Evolutionary conservation across 2,888 invertebrate genomes (phyloP).

Genomic region (Phrixothrix hirtus): DNA sequence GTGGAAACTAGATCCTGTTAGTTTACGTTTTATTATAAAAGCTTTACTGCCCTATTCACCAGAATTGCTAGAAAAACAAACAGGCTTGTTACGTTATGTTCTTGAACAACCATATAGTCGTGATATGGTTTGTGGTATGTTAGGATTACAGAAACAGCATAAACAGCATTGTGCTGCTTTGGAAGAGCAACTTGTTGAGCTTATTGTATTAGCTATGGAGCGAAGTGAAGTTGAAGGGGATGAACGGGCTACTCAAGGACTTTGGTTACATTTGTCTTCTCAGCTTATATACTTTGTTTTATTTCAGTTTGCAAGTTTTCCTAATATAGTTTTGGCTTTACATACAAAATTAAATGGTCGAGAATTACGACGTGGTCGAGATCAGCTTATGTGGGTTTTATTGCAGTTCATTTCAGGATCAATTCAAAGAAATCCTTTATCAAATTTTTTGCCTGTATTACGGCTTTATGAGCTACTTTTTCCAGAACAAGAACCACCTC

Average conservation of each 20-base stretch:
- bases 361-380: slow-evolving; percentile 86
- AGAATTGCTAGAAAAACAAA: slow-evolving; percentile 86
- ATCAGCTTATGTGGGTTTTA: slow-evolving; percentile 98
- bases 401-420: slow-evolving; percentile 97
- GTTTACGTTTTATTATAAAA: slow-evolving; percentile 70
- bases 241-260: slow-evolving; percentile 72
- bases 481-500: slow-evolving; percentile 86
- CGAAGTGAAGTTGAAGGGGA: slow-evolving; percentile 72
- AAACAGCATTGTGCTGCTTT: slow-evolving; percentile 73
- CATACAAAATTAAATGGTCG: slow-evolving; percentile 68
- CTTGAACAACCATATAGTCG: slow-evolving; percentile 93
- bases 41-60: slow-evolving; percentile 87
- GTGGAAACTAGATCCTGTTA: slow-evolving; percentile 88
- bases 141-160: slow-evolving; percentile 90
- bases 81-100: slow-evolving; percentile 83
- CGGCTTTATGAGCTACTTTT: slow-evolving; percentile 90
- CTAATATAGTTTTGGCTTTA: slow-evolving; percentile 86
- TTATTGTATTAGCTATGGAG: slow-evolving; percentile 91
- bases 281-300: slow-evolving; percentile 94
- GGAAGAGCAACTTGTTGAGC: slow-evolving; percentile 90
- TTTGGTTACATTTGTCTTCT: slow-evolving; percentile 92
- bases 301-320: slow-evolving; percentile 92
- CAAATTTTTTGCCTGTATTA: slow-evolving; percentile 87
- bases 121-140: slow-evolving; percentile 95
- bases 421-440: slow-evolving; percentile 89